Evolutionary conservation across 2,113 vertebrate species (phyloP), one percentile per base, ranked within the genome.

Genomic region (Sprattus sprattus): DNA sequence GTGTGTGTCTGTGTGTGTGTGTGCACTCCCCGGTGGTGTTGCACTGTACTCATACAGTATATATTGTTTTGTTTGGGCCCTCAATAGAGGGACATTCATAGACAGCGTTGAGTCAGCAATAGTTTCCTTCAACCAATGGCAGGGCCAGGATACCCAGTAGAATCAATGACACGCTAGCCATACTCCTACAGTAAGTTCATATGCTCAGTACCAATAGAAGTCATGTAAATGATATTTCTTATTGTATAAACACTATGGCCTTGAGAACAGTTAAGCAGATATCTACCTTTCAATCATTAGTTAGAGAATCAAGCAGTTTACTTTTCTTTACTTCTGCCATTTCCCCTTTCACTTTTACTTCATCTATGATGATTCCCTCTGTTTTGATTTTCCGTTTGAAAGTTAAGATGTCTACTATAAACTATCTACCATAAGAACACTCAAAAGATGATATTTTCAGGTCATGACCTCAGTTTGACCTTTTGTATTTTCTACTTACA

Each of bases 1-100:
- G 32, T 81, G 78, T 64, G 44, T 82, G 67, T 80, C n/a, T 57
- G 81, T 45, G 50, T 80, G 64, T 83, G 13, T 50, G 32, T 71
- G 86, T 64, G 83, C 71, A 11, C 87, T 88, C 89, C 85, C 89
- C 46, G 85, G 87, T 85, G 81, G 87, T 80, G 87, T 45, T 75
- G 71, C 82, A 88, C 25, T 52, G 64, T 28, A 39, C 16, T 60
- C 45, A 54, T 52, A 32, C 45, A 32, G 39, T 57, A 6, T 67
- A 28, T 13, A 13, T 16, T 16, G 28, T 18, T 39, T 39, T 39
- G 39, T 39, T 39, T 32, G 3, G 32, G 32, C 25, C 28, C 71
- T 39, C 28, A 78, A 32, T 78, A 78, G 16, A 13, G 39, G 71
- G 71, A 78, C 71, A 44, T 39, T 15, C 3, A 44, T 16, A 39